A percentile compares a stretch with the other conserved stretches of the same genome.
phyloP scores from a whole-genome alignment of 1,140 invertebrate species.

The Bombus pyrosoma region DNA sequence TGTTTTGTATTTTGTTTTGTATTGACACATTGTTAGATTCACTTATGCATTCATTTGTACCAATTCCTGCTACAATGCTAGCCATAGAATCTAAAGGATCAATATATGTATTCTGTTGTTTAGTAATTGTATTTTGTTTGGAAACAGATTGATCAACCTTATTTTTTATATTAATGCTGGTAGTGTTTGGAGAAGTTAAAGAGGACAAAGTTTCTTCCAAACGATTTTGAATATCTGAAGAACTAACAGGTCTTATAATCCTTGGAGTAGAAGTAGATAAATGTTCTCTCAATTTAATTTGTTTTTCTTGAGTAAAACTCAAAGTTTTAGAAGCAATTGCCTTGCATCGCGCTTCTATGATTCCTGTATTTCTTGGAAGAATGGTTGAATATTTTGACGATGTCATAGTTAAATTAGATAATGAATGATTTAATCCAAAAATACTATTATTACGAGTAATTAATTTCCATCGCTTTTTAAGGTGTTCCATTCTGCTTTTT shows the following conservation, averaged over 20 bases:
- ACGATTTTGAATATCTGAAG: constrained; percentile 74
- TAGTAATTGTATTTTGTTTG: constrained; percentile 22
- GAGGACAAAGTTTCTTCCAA: constrained; percentile 76
- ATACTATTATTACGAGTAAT: constrained; percentile 54
- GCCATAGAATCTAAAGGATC: constrained; percentile 75
- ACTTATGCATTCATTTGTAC: constrained; percentile 28
- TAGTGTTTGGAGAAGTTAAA: constrained; percentile 61
- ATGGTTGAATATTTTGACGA: constrained; percentile 34
- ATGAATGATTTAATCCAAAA: constrained; percentile 70
- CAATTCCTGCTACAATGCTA: constrained; percentile 76
- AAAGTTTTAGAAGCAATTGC: constrained; percentile 71
- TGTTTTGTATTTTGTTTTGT: constrained; percentile 59
- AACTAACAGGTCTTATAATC: constrained; percentile 71
- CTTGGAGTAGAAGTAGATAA: constrained; percentile 68
- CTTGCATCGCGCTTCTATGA: constrained; percentile 76
- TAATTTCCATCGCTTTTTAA: constrained; percentile 70
- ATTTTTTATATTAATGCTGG: constrained; percentile 25
- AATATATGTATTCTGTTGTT: constrained; percentile 53
- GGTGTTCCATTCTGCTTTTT: constrained; percentile 66
- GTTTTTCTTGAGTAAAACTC: constrained; percentile 73
- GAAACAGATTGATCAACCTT: constrained; percentile 32
- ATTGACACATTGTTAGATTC: constrained; percentile 36
- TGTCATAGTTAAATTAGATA: constrained; percentile 71
- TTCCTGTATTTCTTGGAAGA: constrained; percentile 58
- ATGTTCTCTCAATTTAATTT: constrained; percentile 70